Conservation (phyloP, 2,888 invertebrate genomes). For the Apomyelois bistriatella region DNA sequence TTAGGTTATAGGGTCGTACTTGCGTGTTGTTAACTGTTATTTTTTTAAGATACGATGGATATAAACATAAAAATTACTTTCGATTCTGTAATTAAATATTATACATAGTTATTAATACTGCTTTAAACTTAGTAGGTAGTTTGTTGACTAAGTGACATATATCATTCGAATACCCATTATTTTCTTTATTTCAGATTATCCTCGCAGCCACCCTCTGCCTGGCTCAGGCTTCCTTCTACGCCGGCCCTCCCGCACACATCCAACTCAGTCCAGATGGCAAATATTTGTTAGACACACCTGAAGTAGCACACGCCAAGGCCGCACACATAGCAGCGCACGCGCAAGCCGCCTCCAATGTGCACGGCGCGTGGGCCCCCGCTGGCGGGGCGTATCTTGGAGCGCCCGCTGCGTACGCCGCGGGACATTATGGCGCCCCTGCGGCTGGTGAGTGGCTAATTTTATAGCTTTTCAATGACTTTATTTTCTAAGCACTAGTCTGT, state of each 20-base stretch:
- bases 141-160: no score
- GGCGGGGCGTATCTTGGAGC: slow-evolving; percentile 45
- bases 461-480: neutral
- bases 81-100: no score
- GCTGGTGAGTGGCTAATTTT: slow-evolving; percentile 49
- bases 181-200: slow-evolving; percentile 55
- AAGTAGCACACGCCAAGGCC: slow-evolving; percentile 74
- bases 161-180: neutral
- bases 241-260: slow-evolving; percentile 67
- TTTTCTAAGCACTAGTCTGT: neutral
- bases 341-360: slow-evolving; percentile 65
- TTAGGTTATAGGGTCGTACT: no score
- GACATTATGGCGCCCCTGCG: slow-evolving; percentile 67
- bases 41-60: no score
- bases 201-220: slow-evolving; percentile 71
- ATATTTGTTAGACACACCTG: slow-evolving; percentile 75
- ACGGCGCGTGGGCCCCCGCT: slow-evolving; percentile 72
- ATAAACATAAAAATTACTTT: no score
- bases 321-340: slow-evolving; percentile 72
- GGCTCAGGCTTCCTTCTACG: slow-evolving; percentile 77
- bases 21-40: no score
- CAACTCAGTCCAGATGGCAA: slow-evolving; percentile 77
- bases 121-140: no score
- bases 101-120: no score
- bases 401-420: slow-evolving; percentile 42